These are phyloP conservation scores for Hydractinia echinata DNA, from an alignment of 30 jellyfish, hydroid and myxozoan genomes.

Conservation along the genomic window DNA sequence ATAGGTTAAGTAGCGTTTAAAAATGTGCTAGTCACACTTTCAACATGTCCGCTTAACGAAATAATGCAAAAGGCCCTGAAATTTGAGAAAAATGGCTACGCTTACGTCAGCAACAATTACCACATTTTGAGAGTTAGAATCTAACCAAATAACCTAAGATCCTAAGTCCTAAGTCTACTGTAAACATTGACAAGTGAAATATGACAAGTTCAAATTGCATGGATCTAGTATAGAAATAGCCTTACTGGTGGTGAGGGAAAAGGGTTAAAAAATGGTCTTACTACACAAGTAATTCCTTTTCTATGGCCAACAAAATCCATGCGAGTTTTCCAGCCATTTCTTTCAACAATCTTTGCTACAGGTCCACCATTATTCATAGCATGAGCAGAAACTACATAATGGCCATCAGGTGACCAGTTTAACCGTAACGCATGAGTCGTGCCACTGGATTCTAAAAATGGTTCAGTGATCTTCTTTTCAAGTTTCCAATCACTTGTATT, in stretches of 20 bases:
- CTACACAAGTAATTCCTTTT: constrained; percentile 92
- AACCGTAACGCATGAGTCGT: constrained; percentile 92
- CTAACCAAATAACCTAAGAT: no score
- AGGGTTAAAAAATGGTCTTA: constrained; percentile 2
- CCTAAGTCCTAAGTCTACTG: no score
- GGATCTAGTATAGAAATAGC: no score
- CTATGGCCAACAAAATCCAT: constrained; percentile 99
- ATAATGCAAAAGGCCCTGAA: no score
- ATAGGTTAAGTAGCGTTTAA: no score
- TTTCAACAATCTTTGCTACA: constrained; percentile 87
- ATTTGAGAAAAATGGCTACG: no score
- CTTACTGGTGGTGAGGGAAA: no score
- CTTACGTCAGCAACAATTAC: no score
- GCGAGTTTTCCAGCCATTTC: constrained; percentile 92
- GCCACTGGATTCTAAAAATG: constrained; percentile 88
- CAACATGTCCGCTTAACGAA: no score
- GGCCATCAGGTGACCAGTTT: constrained; percentile 99
- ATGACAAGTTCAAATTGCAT: no score
- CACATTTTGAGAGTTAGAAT: no score
- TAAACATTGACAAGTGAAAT: no score
- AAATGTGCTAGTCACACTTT: background rate
- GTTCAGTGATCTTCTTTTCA: constrained; percentile 75
- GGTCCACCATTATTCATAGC: constrained; percentile 99
- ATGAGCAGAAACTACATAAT: constrained; percentile 91
- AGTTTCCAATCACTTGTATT: constrained; percentile 71